phyloP scores from a whole-genome alignment of 1,140 invertebrate species.

The Chelonus insularis region DNA sequence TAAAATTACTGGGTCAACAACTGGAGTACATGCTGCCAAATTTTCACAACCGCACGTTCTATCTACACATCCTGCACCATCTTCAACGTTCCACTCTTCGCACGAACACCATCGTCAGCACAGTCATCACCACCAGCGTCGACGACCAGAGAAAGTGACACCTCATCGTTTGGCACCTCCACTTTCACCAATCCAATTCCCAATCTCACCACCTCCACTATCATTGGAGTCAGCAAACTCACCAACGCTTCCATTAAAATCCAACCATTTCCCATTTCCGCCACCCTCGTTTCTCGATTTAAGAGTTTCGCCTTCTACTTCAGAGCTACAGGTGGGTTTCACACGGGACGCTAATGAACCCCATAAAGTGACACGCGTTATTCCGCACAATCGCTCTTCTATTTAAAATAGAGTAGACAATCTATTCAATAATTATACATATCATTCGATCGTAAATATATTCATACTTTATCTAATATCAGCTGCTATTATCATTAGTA shows the following conservation, averaged over 20 bases:
- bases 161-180: slow-evolving; percentile 38
- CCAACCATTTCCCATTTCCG: slow-evolving; percentile 47
- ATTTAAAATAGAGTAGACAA: too few species aligned
- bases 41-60: not conserved
- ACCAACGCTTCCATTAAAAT: slow-evolving; percentile 30
- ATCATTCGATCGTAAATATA: too few species aligned
- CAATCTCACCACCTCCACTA: slow-evolving; percentile 52
- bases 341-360: slow-evolving; percentile 4
- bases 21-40: not conserved
- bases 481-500: too few species aligned
- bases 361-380: too few species aligned
- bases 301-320: slow-evolving; percentile 52
- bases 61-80: slow-evolving; percentile 34
- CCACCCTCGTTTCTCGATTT: slow-evolving; percentile 55
- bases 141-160: not conserved
- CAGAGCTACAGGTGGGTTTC: slow-evolving; percentile 56
- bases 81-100: slow-evolving; percentile 25
- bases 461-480: too few species aligned
- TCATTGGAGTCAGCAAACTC: slow-evolving; percentile 52
- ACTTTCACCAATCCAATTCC: slow-evolving; percentile 52
- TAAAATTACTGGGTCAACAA: too few species aligned
- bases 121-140: slow-evolving; percentile 37
- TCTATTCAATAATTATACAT: too few species aligned
- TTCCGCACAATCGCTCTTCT: too few species aligned
- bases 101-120: slow-evolving; percentile 29